phyloP scores from a whole-genome alignment of 2,888 invertebrate species.

The Lysandra bellargus region DNA sequence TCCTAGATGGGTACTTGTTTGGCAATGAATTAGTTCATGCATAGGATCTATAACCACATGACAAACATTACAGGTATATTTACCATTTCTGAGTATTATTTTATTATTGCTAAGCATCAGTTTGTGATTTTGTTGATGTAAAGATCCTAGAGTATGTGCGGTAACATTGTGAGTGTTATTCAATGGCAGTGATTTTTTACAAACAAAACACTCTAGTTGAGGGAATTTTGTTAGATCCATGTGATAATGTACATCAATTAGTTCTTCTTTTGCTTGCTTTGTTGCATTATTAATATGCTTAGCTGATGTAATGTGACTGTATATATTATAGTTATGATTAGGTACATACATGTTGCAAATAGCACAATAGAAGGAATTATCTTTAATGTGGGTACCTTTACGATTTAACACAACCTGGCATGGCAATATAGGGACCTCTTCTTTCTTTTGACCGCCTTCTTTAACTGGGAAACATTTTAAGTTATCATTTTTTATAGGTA shows the following conservation, averaged over 20 bases:
- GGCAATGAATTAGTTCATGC: constrained; percentile 24
- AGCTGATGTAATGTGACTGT: not conserved
- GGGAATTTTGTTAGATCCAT: constrained; percentile 15
- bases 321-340: constrained; percentile 4
- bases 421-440: not conserved
- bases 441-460: not conserved
- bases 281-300: not conserved
- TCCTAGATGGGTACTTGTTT: constrained; percentile 1
- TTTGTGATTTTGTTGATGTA: not conserved
- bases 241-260: not conserved
- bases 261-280: not conserved
- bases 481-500: not conserved
- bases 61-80: constrained; percentile 1
- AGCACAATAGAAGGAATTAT: constrained; percentile 21
- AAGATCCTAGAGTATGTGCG: not conserved
- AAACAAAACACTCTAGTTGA: not conserved
- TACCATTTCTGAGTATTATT: not conserved
- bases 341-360: constrained; percentile 30
- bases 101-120: not conserved
- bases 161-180: not conserved
- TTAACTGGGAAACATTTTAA: not conserved
- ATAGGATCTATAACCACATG: not conserved
- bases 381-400: not conserved
- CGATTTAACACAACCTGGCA: not conserved
- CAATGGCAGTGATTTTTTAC: not conserved